A percentile compares a stretch with the other conserved stretches of the same genome.
Evolutionary conservation across 2,888 invertebrate species (phyloP).

Genomic region (Microctonus hyperodae): DNA sequence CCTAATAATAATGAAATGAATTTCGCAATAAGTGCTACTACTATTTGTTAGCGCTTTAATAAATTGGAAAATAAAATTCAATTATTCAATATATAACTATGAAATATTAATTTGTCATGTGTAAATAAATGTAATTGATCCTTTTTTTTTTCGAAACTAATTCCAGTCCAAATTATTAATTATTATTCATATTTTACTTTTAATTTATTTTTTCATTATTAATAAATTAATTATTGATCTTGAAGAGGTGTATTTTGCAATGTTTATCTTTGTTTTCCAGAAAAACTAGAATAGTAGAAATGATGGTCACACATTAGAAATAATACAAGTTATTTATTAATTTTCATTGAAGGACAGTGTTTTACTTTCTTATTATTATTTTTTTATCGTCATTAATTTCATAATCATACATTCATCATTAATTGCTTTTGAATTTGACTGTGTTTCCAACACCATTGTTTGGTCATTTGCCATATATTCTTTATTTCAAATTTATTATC

Average conservation of each 20-base stretch:
- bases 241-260: too few species aligned
- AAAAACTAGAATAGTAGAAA: too few species aligned
- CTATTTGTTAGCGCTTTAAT: neutral
- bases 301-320: too few species aligned
- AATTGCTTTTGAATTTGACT: slow-evolving; percentile 50
- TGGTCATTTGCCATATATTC: slow-evolving; percentile 40
- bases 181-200: neutral
- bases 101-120: slow-evolving; percentile 4
- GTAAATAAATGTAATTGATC: slow-evolving; percentile 21
- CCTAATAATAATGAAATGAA: neutral
- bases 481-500: slow-evolving; percentile 32
- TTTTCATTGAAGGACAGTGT: neutral
- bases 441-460: slow-evolving; percentile 45
- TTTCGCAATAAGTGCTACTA: neutral
- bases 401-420: slow-evolving; percentile 44
- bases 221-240: slow-evolving; percentile 19
- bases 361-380: neutral
- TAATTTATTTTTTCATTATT: slow-evolving; percentile 12
- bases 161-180: neutral
- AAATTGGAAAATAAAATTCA: neutral
- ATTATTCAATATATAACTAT: neutral
- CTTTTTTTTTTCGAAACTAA: neutral
- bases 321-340: too few species aligned
- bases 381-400: neutral
- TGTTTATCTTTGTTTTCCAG: too few species aligned